These are phyloP conservation scores for Pachymerium ferrugineum DNA, from an alignment of 2,888 invertebrate genomes.

Conservation along the genomic window DNA sequence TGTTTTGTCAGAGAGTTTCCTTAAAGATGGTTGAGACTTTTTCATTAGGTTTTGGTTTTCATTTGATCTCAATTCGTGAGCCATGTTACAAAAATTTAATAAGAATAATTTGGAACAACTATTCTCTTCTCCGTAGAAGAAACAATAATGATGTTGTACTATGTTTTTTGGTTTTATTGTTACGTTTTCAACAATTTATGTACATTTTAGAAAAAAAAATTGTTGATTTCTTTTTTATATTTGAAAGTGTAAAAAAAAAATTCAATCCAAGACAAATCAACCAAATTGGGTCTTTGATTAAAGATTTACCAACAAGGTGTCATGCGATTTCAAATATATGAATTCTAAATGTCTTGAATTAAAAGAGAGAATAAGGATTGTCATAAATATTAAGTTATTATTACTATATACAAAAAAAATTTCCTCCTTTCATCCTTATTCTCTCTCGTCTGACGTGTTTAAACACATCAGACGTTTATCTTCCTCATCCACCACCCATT, in stretches of 20 bases:
- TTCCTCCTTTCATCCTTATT: background rate
- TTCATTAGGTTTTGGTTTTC: too few relatives aligned
- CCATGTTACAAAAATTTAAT: too few relatives aligned
- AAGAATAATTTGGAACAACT: too few relatives aligned
- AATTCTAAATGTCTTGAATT: background rate
- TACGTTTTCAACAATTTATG: too few relatives aligned
- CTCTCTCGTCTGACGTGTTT: background rate
- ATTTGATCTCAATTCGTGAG: too few relatives aligned
- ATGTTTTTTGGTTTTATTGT: too few relatives aligned
- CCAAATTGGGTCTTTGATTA: background rate
- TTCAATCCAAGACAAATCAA: background rate
- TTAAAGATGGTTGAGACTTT: too few relatives aligned
- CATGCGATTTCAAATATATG: background rate
- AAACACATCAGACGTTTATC: conserved; percentile 7
- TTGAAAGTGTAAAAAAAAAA: background rate
- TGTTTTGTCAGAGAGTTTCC: too few relatives aligned
- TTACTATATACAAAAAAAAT: background rate
- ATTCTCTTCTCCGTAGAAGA: too few relatives aligned
- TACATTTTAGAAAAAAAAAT: background rate
- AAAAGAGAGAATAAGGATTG: background rate
- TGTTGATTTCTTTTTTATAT: background rate
- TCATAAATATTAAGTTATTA: background rate
- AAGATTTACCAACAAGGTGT: background rate
- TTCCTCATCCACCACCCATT: conserved; percentile 28
- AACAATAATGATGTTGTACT: too few relatives aligned